These are phyloP conservation scores for rabbit (Oryctolagus cuniculus) DNA, from an alignment of 2,113 vertebrate genomes.

Conservation along the genomic window DNA sequence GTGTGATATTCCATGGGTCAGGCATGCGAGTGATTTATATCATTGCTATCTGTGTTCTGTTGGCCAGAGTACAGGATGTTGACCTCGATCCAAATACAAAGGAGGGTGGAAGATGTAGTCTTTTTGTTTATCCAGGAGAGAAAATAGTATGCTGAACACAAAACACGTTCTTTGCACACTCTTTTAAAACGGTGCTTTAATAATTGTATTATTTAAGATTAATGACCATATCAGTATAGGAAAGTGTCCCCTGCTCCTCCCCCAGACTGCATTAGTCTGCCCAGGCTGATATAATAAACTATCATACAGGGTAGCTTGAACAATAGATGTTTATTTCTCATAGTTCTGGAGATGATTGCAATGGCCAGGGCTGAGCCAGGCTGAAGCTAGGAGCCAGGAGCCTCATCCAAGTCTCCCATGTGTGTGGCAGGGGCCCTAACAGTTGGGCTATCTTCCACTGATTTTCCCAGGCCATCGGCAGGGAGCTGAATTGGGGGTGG, in stretches of 20 bases:
- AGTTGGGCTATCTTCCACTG: too few relatives aligned
- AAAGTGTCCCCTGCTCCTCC: not conserved
- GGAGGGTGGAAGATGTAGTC: not conserved
- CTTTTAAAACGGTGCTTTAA: not conserved
- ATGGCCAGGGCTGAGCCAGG: too few relatives aligned
- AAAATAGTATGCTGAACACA: not conserved
- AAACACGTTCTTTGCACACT: not conserved
- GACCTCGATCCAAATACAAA: not conserved
- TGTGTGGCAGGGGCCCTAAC: too few relatives aligned
- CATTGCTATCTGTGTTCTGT: not conserved
- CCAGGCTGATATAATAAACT: not conserved
- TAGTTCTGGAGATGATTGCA: too few relatives aligned
- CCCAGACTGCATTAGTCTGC: not conserved
- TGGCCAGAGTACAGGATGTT: not conserved
- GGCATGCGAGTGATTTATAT: not conserved
- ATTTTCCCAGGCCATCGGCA: too few relatives aligned
- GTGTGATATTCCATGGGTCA: not conserved
- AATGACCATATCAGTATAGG: not conserved
- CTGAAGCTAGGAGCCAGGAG: too few relatives aligned
- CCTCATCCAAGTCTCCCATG: too few relatives aligned
- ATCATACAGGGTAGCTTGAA: not conserved
- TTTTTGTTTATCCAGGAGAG: not conserved
- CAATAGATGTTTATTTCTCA: not conserved
- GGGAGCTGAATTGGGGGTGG: too few relatives aligned
- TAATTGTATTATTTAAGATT: not conserved